Conservation (phyloP, 2,888 invertebrate species). For the Eristalis intricaria region DNA sequence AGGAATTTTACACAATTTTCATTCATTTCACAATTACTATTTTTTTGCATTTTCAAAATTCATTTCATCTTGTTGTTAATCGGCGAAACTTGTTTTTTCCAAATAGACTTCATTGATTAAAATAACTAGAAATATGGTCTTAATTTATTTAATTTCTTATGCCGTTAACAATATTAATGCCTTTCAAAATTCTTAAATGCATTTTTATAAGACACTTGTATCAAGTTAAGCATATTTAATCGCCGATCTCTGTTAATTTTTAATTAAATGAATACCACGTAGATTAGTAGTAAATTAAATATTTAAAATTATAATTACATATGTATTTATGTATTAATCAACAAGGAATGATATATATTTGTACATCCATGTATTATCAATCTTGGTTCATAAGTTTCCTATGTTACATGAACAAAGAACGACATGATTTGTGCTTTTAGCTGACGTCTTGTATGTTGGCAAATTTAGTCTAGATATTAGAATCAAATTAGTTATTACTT, state of each 20-base stretch:
- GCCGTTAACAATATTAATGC: conserved; percentile 9
- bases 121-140: neutral
- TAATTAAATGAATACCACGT: conserved; percentile 41
- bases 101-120: conserved; percentile 5
- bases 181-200: conserved; percentile 34
- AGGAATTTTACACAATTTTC: conserved; percentile 13
- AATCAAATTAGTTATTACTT: conserved; percentile 29
- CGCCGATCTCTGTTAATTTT: conserved; percentile 61
- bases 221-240: conserved; percentile 62
- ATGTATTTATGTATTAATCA: conserved; percentile 3
- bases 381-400: conserved; percentile 43
- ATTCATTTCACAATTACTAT: too few species aligned
- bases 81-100: conserved; percentile 52
- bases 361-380: conserved; percentile 15
- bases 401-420: conserved; percentile 21
- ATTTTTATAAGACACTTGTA: conserved; percentile 63
- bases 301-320: conserved; percentile 38
- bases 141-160: neutral
- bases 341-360: neutral
- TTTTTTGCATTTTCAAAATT: conserved; percentile 1
- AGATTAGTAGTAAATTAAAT: conserved; percentile 57
- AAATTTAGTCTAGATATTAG: conserved; percentile 39
- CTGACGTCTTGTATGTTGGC: conserved; percentile 31
- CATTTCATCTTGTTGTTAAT: conserved; percentile 48
- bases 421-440: conserved; percentile 56